These are phyloP conservation scores for Ptychadena robeensis DNA, from an alignment of 2,797 vertebrate genomes.

Conservation along the genomic window DNA sequence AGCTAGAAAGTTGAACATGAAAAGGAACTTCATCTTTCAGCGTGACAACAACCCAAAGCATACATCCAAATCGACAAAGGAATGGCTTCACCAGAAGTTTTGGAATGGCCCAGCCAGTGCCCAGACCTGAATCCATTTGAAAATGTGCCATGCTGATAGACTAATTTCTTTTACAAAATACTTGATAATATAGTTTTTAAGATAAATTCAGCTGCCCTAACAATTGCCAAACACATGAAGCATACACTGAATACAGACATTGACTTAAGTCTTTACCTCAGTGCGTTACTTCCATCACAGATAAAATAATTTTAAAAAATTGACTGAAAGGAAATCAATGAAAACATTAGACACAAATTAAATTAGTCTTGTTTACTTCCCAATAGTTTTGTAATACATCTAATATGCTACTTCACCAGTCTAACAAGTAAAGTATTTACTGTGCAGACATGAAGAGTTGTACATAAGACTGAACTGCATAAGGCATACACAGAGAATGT, in stretches of 20 bases:
- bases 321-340: slow-evolving; percentile 17
- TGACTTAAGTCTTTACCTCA: not conserved
- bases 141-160: no score
- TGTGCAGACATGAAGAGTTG: no score
- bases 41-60: no score
- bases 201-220: not conserved
- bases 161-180: not conserved
- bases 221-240: not conserved
- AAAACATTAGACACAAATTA: slow-evolving; percentile 39
- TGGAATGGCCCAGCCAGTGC: no score
- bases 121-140: no score
- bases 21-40: no score
- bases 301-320: slow-evolving; percentile 40
- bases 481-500: no score
- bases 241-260: not conserved
- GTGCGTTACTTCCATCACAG: not conserved
- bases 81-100: no score
- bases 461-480: no score
- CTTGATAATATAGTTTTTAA: not conserved
- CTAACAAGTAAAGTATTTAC: no score
- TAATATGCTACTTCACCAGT: slow-evolving; percentile 12
- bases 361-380: slow-evolving; percentile 26
- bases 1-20: no score
- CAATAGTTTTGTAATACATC: not conserved
- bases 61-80: no score